phyloP scores from a whole-genome alignment of 1,140 invertebrate species.

The Sesamia nonagrioides region DNA sequence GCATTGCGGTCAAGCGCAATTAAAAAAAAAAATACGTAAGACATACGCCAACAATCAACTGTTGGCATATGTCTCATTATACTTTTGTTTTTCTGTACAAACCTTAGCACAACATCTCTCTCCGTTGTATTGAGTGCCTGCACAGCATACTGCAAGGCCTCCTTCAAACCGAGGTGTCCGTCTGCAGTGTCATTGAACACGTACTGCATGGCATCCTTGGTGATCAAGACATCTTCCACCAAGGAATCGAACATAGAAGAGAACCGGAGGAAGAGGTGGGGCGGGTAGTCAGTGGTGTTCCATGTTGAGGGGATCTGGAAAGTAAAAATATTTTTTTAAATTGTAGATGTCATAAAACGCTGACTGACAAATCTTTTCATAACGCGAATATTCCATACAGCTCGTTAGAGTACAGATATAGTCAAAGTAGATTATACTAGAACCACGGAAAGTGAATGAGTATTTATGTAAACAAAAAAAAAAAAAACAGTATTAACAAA shows the following conservation, averaged over 20 bases:
- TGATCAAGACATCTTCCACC: constrained; percentile 64
- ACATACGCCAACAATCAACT: no score
- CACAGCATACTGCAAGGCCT: constrained; percentile 70
- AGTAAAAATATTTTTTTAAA: no score
- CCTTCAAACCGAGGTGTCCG: constrained; percentile 58
- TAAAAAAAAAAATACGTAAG: no score
- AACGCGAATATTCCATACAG: no score
- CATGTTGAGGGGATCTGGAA: constrained; percentile 63
- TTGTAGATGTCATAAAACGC: no score
- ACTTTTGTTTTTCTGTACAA: constrained; percentile 8
- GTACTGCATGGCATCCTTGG: constrained; percentile 62
- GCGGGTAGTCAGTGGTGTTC: constrained; percentile 65
- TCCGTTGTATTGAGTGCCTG: constrained; percentile 81
- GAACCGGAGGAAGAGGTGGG: constrained; percentile 74
- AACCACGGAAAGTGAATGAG: no score
- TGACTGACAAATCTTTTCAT: no score
- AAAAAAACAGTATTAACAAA: no score
- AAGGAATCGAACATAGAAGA: constrained; percentile 73
- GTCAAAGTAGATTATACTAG: no score
- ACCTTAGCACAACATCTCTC: constrained; percentile 85
- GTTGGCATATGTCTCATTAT: neutral
- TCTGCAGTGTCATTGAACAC: constrained; percentile 55
- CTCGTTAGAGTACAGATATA: no score
- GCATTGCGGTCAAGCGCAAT: no score
- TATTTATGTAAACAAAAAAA: no score